phyloP scores from a whole-genome alignment of 64 coral and sea anemone species.

The Montipora cactus region DNA sequence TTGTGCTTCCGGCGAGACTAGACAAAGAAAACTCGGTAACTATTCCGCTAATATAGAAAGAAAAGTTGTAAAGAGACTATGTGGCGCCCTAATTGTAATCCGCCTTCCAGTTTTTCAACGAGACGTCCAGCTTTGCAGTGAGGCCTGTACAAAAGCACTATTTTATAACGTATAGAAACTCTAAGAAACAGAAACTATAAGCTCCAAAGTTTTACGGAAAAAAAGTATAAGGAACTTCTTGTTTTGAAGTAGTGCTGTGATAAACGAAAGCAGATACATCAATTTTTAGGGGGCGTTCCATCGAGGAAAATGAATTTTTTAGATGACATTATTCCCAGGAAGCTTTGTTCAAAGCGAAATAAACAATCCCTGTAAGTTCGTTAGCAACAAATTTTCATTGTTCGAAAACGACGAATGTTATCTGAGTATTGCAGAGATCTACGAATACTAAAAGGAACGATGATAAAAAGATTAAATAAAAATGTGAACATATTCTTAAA shows the following conservation, averaged over 20 bases:
- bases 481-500: no score
- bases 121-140: no score
- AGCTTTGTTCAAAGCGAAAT: background rate
- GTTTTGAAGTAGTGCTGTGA: no score
- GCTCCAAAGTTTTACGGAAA: no score
- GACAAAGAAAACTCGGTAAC: constrained; percentile 1
- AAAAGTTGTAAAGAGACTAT: background rate
- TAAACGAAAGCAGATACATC: no score
- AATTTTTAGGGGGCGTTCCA: background rate
- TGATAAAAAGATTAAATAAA: no score
- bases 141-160: no score
- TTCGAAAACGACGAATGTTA: no score
- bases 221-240: no score
- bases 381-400: background rate
- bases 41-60: background rate
- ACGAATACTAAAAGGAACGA: background rate
- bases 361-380: background rate
- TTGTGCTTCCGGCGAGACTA: background rate
- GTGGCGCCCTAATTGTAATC: background rate
- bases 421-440: no score
- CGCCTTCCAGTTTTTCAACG: background rate
- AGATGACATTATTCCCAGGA: background rate
- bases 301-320: background rate
- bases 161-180: background rate
- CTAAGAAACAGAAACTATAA: background rate